Evolutionary conservation across 1,140 invertebrate genomes (phyloP).

Genomic region (Limonius californicus): DNA sequence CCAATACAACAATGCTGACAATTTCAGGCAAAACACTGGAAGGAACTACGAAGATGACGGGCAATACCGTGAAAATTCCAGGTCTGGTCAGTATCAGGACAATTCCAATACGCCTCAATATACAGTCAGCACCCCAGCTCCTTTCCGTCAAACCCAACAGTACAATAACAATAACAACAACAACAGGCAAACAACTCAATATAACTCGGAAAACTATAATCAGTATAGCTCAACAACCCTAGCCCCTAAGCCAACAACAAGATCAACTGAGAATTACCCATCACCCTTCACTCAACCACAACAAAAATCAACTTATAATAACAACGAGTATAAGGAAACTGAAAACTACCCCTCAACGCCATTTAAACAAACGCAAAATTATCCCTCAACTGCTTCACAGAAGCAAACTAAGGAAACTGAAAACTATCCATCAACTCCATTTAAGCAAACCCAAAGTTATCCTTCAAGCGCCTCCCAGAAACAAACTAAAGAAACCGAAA

Average conservation of each 20-base stretch:
- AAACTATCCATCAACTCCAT: slow-evolving; percentile 19
- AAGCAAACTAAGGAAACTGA: slow-evolving; percentile 9
- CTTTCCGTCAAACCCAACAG: slow-evolving; percentile 40
- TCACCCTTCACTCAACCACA: slow-evolving; percentile 19
- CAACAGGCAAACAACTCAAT: slow-evolving; percentile 27
- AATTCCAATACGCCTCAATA: slow-evolving; percentile 29
- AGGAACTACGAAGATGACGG: slow-evolving; percentile 16
- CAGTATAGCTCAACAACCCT: slow-evolving; percentile 51
- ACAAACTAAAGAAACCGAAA: slow-evolving; percentile 19
- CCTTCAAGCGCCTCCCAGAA: slow-evolving; percentile 16
- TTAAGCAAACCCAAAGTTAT: slow-evolving; percentile 30
- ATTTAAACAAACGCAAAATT: slow-evolving; percentile 24
- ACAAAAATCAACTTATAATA: slow-evolving; percentile 10
- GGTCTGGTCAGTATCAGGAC: slow-evolving; percentile 11
- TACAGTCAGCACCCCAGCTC: slow-evolving; percentile 41
- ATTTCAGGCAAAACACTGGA: slow-evolving; percentile 33
- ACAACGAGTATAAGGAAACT: slow-evolving; percentile 17
- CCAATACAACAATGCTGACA: slow-evolving; percentile 39
- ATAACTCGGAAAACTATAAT: slow-evolving; percentile 42
- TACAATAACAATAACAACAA: slow-evolving; percentile 24
- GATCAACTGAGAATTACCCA: slow-evolving; percentile 38
- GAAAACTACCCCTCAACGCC: slow-evolving; percentile 34
- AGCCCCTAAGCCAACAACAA: slow-evolving; percentile 35
- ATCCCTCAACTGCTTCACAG: slow-evolving; percentile 16
- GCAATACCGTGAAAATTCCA: not conserved